phyloP scores from a whole-genome alignment of 2,113 vertebrate genomes.

The Macheiramphus alcinus region DNA sequence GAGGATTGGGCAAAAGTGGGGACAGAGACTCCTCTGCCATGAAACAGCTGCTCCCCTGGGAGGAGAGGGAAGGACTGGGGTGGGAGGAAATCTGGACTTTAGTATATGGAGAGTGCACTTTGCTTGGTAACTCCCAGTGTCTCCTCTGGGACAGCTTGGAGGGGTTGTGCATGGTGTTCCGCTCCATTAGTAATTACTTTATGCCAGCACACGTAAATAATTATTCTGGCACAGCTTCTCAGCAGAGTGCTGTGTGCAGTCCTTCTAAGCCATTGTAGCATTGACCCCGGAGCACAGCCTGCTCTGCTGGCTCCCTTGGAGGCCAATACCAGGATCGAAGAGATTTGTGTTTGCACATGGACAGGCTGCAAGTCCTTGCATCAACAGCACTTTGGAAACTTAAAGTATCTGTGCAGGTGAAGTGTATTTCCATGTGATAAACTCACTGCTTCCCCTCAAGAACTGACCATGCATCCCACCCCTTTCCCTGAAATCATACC shows the following conservation, averaged over 20 bases:
- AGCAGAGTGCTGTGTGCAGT: background rate
- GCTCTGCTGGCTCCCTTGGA: background rate
- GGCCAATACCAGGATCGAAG: accelerated
- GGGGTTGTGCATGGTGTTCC: background rate
- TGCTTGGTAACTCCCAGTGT: background rate
- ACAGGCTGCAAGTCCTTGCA: background rate
- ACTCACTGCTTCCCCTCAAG: background rate
- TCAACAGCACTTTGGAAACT: background rate
- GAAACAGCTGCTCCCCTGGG: background rate
- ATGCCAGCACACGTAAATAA: slow-evolving; percentile 53
- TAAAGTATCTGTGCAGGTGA: background rate
- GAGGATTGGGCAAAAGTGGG: background rate
- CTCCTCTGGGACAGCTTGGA: background rate
- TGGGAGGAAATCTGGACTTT: background rate
- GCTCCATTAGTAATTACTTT: slow-evolving; percentile 36
- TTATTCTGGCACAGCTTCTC: slow-evolving; percentile 37
- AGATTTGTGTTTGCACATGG: background rate
- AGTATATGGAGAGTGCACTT: background rate
- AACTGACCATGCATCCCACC: background rate
- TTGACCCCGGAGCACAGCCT: background rate
- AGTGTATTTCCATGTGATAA: background rate
- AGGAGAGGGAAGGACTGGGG: background rate
- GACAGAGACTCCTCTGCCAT: background rate
- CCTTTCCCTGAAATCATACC: background rate
- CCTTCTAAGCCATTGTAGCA: background rate